Conservation (phyloP, 2,888 invertebrate species). For the Coecobrya sp. region DNA sequence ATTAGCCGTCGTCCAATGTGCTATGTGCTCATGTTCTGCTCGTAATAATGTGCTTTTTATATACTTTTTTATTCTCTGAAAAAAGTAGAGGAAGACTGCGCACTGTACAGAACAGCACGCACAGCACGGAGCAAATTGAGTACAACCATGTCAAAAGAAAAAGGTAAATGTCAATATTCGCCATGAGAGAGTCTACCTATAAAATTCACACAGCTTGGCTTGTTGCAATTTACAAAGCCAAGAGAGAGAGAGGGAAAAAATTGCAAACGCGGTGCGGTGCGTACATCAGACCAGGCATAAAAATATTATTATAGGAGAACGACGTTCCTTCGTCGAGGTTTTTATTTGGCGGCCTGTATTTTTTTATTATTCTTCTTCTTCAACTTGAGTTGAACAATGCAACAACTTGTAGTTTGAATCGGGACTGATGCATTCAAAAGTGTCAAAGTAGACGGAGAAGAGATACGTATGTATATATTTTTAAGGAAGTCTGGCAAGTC, state of each 20-base stretch:
- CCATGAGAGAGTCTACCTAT: constrained; percentile 65
- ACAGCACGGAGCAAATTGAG: constrained; percentile 71
- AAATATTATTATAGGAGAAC: background rate
- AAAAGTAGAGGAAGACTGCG: background rate
- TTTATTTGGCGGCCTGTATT: constrained; percentile 7
- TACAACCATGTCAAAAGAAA: constrained; percentile 69
- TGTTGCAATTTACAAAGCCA: constrained; percentile 25
- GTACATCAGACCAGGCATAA: background rate
- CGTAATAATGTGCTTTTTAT: background rate
- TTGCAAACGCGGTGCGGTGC: constrained; percentile 33
- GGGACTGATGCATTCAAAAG: background rate
- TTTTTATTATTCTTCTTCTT: background rate
- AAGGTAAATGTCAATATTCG: constrained; percentile 73
- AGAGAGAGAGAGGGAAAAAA: background rate
- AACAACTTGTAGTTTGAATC: background rate
- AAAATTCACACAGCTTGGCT: constrained; percentile 75
- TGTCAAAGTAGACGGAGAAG: constrained; percentile 9
- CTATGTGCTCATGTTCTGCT: background rate
- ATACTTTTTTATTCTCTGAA: background rate
- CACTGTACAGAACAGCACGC: constrained; percentile 22
- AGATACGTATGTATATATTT: background rate
- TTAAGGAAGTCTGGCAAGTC: constrained; percentile 17
- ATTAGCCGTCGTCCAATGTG: background rate
- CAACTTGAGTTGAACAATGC: background rate
- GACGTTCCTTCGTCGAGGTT: background rate